phyloP scores from a whole-genome alignment of 2,797 vertebrate genomes.

The Phoebastria nigripes region DNA sequence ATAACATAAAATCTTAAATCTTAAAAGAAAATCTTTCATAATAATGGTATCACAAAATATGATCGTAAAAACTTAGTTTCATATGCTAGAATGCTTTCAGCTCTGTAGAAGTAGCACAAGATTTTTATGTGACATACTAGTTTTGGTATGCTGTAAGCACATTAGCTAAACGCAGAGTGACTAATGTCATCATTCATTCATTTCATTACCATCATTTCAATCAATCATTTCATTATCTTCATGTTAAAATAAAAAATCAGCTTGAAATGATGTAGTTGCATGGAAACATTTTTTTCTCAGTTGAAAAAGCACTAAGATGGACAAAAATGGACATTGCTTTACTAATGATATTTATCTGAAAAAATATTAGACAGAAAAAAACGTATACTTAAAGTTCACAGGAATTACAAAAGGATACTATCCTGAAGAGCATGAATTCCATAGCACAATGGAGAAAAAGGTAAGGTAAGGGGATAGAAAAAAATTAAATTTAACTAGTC shows the following conservation, averaged over 20 bases:
- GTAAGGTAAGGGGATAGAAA: not conserved
- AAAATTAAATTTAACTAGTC: not conserved
- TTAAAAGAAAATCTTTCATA: not conserved
- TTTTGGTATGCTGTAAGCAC: not conserved
- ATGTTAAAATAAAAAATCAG: not conserved
- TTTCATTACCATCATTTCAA: not conserved
- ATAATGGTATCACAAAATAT: not conserved
- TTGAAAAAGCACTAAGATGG: not conserved
- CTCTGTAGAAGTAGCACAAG: not conserved
- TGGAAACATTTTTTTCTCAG: not conserved
- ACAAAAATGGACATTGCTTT: not conserved
- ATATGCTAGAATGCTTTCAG: not conserved
- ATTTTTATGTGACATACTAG: not conserved
- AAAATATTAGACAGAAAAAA: not conserved
- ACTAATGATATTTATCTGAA: not conserved
- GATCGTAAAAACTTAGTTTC: not conserved
- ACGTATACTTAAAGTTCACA: not conserved
- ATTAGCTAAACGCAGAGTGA: not conserved
- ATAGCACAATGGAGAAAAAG: not conserved
- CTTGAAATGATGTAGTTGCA: not conserved
- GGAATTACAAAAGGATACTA: not conserved
- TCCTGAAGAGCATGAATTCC: not conserved
- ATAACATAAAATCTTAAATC: not conserved
- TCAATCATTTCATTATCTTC: slow-evolving; percentile 28
- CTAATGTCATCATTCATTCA: not conserved